Evolutionary conservation across 2,797 vertebrate genomes (phyloP).

Genomic region (Tiaroga cobitis): DNA sequence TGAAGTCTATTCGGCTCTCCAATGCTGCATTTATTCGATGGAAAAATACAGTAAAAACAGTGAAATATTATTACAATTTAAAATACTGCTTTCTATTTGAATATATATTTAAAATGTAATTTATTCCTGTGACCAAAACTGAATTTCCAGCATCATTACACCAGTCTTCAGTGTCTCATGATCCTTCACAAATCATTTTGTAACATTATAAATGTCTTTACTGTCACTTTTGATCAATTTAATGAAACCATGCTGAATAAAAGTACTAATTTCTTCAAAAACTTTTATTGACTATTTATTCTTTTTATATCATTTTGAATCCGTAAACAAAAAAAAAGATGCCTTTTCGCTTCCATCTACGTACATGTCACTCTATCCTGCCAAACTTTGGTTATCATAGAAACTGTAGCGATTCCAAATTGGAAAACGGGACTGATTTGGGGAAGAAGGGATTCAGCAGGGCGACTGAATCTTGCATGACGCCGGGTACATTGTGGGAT

Average conservation of each 20-base stretch:
- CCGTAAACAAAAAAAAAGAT: not conserved
- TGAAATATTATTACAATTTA: too few species aligned
- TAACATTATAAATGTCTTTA: not conserved
- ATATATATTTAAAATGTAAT: not conserved
- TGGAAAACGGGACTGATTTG: not conserved
- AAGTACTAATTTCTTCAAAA: not conserved
- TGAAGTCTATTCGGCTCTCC: not conserved
- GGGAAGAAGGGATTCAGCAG: not conserved
- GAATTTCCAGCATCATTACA: not conserved
- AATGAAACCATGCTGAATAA: not conserved
- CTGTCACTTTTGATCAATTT: not conserved
- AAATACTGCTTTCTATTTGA: not conserved
- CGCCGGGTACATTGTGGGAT: not conserved
- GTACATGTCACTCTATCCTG: not conserved
- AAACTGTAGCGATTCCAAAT: not conserved
- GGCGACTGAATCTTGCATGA: not conserved
- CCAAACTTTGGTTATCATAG: not conserved
- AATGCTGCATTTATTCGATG: not conserved
- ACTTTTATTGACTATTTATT: too few species aligned
- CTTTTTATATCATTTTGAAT: not conserved
- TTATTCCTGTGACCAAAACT: not conserved
- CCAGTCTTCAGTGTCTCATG: not conserved
- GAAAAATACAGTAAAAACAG: not conserved
- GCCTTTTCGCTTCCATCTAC: not conserved
- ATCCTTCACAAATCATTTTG: not conserved